Conservation (phyloP, 2,797 vertebrate species). For the Monodelphis domestica region DNA sequence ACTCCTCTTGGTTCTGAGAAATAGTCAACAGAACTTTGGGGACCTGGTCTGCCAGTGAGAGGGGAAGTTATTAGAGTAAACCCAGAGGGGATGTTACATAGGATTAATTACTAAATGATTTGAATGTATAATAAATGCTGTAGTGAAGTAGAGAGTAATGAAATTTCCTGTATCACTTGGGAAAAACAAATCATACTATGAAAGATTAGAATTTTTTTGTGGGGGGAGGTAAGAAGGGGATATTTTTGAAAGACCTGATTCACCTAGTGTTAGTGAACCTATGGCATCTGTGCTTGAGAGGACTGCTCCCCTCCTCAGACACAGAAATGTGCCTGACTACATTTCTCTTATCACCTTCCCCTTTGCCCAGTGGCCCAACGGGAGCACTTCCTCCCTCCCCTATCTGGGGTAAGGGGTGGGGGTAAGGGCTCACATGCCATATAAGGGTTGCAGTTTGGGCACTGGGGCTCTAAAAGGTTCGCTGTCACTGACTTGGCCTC, state of each 20-base stretch:
- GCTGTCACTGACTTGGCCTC: too few relatives aligned
- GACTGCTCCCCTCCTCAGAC: too few relatives aligned
- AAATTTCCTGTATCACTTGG: constrained; percentile 12
- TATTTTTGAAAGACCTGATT: not conserved
- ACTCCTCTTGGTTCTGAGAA: not conserved
- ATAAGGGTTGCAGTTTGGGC: too few relatives aligned
- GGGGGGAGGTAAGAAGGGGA: not conserved
- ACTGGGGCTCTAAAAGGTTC: too few relatives aligned
- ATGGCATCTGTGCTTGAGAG: too few relatives aligned
- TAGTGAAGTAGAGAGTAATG: constrained; percentile 15
- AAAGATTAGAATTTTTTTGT: not conserved
- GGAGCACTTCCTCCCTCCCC: too few relatives aligned
- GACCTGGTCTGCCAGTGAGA: not conserved
- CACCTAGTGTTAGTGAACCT: too few relatives aligned
- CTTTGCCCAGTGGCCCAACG: too few relatives aligned
- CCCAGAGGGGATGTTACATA: not conserved
- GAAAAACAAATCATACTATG: not conserved
- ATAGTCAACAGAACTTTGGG: not conserved
- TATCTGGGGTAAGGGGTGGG: too few relatives aligned
- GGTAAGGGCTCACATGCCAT: too few relatives aligned
- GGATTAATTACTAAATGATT: constrained; percentile 36
- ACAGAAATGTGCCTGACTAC: too few relatives aligned
- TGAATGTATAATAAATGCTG: constrained; percentile 26
- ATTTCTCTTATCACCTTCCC: too few relatives aligned
- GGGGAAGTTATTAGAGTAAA: not conserved